Evolutionary conservation across 2,888 invertebrate species (phyloP).

Genomic region (Troglohyphantes excavatus): DNA sequence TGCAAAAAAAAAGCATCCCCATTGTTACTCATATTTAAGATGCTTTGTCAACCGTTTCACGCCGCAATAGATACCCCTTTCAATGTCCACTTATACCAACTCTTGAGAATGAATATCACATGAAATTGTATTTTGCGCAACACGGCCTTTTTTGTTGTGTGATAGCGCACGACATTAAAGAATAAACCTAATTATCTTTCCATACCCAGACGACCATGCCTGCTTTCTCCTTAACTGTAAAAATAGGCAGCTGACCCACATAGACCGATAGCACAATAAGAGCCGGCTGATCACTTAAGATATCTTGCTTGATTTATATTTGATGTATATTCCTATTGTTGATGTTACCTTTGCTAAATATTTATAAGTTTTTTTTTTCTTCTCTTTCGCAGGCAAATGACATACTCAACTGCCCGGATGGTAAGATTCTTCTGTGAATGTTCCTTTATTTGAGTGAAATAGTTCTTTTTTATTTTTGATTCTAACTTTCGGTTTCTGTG

Average conservation of each 20-base stretch:
- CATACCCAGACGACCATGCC: not conserved
- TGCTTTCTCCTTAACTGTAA: constrained; percentile 40
- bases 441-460: constrained; percentile 24
- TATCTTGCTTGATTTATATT: constrained; percentile 58
- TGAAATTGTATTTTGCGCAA: constrained; percentile 15
- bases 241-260: constrained; percentile 65
- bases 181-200: constrained; percentile 49
- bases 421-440: constrained; percentile 61
- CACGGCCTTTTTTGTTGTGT: not conserved
- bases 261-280: constrained; percentile 46
- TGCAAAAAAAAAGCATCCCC: too few species aligned
- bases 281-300: constrained; percentile 48
- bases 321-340: constrained; percentile 73
- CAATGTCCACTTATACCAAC: not conserved
- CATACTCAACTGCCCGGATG: constrained; percentile 78
- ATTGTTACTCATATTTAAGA: not conserved
- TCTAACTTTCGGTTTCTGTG: not conserved
- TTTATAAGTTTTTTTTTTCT: constrained; percentile 55
- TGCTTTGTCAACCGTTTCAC: not conserved
- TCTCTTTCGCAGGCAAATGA: constrained; percentile 75
- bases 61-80: constrained; percentile 2
- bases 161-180: constrained; percentile 27
- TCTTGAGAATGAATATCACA: not conserved
- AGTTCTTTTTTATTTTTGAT: too few species aligned
- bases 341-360: constrained; percentile 39